Evolutionary conservation across 2,888 invertebrate genomes (phyloP).

Genomic region (Acleris emargana): DNA sequence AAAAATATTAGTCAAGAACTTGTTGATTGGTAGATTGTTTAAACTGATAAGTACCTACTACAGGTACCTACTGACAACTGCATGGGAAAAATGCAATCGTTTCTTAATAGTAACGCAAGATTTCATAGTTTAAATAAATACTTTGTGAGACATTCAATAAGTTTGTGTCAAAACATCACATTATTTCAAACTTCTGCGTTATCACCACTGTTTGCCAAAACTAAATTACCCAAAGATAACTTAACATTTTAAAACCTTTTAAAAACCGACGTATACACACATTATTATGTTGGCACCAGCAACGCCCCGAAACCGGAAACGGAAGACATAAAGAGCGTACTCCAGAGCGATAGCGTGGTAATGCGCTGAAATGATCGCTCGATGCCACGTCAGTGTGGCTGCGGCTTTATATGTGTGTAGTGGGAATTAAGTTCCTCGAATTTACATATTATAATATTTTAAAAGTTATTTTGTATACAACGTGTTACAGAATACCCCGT

Average conservation of each 20-base stretch:
- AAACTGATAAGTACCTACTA: too few relatives aligned
- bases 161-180: too few relatives aligned
- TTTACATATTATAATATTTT: not conserved
- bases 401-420: constrained; percentile 22
- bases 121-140: too few relatives aligned
- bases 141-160: too few relatives aligned
- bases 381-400: constrained; percentile 28
- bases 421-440: not conserved
- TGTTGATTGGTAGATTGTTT: too few relatives aligned
- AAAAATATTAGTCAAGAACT: too few relatives aligned
- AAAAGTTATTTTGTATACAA: not conserved
- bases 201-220: too few relatives aligned
- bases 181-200: too few relatives aligned
- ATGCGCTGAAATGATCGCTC: constrained; percentile 41
- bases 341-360: constrained; percentile 43
- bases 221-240: not conserved
- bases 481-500: too few relatives aligned
- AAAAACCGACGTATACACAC: constrained; percentile 17
- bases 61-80: too few relatives aligned
- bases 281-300: constrained; percentile 31
- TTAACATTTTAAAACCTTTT: constrained; percentile 30
- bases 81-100: too few relatives aligned
- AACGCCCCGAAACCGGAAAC: constrained; percentile 29
- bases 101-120: too few relatives aligned
- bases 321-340: constrained; percentile 44